These are phyloP conservation scores for Coenonympha glycerion DNA, from an alignment of 2,888 invertebrate species.

Conservation along the genomic window DNA sequence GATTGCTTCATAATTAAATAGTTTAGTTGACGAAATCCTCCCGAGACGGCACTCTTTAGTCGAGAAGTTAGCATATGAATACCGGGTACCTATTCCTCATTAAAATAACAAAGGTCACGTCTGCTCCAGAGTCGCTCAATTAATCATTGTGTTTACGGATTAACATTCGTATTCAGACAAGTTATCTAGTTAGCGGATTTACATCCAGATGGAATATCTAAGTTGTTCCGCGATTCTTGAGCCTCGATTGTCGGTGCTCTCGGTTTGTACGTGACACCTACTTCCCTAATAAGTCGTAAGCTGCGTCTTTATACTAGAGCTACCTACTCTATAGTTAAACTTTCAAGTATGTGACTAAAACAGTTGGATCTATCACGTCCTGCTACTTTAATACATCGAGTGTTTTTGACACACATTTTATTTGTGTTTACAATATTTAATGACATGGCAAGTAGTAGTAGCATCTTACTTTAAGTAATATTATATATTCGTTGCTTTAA, in stretches of 20 bases:
- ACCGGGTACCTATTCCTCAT: conserved; percentile 46
- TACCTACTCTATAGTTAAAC: background rate
- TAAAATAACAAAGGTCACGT: conserved; percentile 68
- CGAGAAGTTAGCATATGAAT: conserved; percentile 52
- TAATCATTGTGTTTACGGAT: conserved; percentile 70
- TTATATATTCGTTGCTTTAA: no score
- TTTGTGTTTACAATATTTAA: no score
- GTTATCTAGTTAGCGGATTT: conserved; percentile 56
- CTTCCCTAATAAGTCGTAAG: background rate
- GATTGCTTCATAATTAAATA: conserved; percentile 16
- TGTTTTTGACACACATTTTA: no score
- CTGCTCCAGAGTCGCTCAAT: conserved; percentile 61
- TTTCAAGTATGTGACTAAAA: background rate
- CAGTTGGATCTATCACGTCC: no score
- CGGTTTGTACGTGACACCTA: conserved; percentile 17
- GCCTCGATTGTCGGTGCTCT: conserved; percentile 30
- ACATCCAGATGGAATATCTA: conserved; percentile 60
- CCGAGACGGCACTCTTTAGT: conserved; percentile 27
- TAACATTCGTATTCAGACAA: conserved; percentile 57
- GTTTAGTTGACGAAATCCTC: conserved; percentile 20
- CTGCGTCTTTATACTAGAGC: background rate
- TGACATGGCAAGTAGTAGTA: no score
- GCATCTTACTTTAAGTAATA: no score
- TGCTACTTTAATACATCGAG: no score
- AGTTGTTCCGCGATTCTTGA: conserved; percentile 37